Evolutionary conservation across 2,888 invertebrate species (phyloP), one percentile per base, ranked within the genome.

Genomic region (Pseudanteris insignis): DNA sequence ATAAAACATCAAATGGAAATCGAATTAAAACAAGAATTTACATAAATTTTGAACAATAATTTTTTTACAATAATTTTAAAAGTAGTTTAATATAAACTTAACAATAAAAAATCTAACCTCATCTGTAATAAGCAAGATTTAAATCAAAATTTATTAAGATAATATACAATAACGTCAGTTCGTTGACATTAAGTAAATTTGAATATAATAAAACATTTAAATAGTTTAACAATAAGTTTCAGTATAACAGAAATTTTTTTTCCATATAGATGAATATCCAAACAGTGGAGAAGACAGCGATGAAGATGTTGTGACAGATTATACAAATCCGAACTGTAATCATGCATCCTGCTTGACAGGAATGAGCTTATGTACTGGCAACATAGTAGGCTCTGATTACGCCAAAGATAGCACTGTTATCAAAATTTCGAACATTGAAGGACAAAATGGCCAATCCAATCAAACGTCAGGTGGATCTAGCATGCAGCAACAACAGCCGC

Each of bases 301-400:
- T 81, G 89, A 89, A 80, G 89, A 90, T 86, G 87, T 89, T 83
- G 88, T 89, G 80, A 89, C 89, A 29, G 89, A 89, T 79, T 89
- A 89, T 81, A 72, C 75, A 48, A 74, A 75, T 61, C 65, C 74
- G 13, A 75, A 77, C 26, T 76, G 72, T 65, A 69, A 71, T 41
- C 73, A 72, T 62, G 69, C 72, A 55, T 72, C 77, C 58, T 70
- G 70, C 54, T 32, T 70, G 46, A 50, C 69, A 41, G 67, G 66
- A 40, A 65, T 76, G 62, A 74, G 65, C 64, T 63, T 72, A 54
- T 73, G 70, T 60, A 71, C 69, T 36, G 70, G 64, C 53, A 68
- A 69, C 51, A 66, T 66, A 37, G 65, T 66, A 5, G 72, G 70
- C 37, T 63, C 64, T 18, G 67, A 71, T 53, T 76, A 77, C 70